These are phyloP conservation scores for Ophion costatus DNA, from an alignment of 2,888 invertebrate genomes.

Conservation along the genomic window DNA sequence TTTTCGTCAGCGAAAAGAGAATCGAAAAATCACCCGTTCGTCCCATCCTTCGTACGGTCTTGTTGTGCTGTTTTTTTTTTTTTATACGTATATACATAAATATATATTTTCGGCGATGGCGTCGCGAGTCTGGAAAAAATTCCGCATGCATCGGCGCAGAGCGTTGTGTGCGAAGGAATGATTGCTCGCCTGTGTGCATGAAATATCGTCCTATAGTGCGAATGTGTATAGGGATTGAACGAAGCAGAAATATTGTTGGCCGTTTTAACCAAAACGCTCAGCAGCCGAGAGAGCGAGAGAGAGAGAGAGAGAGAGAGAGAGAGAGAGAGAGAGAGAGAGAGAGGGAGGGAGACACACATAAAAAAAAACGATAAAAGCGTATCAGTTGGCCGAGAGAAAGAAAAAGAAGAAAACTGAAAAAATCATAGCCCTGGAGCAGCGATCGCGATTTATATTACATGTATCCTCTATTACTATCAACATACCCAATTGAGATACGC, in stretches of 20 bases:
- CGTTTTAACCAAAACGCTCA: constrained; percentile 69
- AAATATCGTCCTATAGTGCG: constrained; percentile 68
- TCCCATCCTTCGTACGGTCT: background rate
- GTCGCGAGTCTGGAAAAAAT: constrained; percentile 68
- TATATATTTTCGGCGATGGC: constrained; percentile 65
- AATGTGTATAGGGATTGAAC: constrained; percentile 68
- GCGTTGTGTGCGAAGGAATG: constrained; percentile 55
- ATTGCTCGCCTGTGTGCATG: constrained; percentile 63
- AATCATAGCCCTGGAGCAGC: constrained; percentile 35
- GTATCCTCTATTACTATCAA: constrained; percentile 53
- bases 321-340: constrained; percentile 48
- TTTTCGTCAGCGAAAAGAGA: background rate
- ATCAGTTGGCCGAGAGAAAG: constrained; percentile 25
- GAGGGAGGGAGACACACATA: constrained; percentile 3
- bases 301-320: constrained; percentile 45
- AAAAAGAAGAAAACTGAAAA: constrained; percentile 25
- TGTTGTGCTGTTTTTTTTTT: background rate
- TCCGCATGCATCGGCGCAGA: constrained; percentile 77
- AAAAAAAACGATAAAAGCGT: constrained; percentile 17
- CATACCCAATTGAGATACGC: constrained; percentile 33
- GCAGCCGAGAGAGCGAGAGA: constrained; percentile 57
- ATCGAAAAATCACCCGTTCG: background rate
- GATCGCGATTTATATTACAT: constrained; percentile 49
- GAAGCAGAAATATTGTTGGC: constrained; percentile 70
- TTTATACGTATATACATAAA: background rate